phyloP scores from a whole-genome alignment of 1,140 invertebrate species.

The Drosophila seguyi region DNA sequence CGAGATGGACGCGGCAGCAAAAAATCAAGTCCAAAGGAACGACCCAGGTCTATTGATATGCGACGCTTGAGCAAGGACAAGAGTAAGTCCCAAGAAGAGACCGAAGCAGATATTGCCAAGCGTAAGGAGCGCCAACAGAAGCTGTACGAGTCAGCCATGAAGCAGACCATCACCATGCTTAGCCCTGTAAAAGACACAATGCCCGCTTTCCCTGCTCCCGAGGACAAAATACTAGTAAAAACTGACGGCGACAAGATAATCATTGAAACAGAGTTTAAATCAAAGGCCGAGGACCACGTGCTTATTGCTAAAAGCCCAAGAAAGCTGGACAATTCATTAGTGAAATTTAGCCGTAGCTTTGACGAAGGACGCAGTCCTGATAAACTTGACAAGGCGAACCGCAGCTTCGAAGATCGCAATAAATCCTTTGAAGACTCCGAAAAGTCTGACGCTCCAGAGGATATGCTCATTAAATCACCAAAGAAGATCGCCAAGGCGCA shows the following conservation, averaged over 20 bases:
- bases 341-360: conserved; percentile 89
- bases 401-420: conserved; percentile 87
- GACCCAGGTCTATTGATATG: conserved; percentile 88
- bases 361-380: conserved; percentile 87
- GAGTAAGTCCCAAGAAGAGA: conserved; percentile 89
- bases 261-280: conserved; percentile 88
- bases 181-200: conserved; percentile 89
- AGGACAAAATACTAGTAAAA: conserved; percentile 88
- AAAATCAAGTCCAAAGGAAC: conserved; percentile 87
- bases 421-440: conserved; percentile 88
- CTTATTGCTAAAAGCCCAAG: conserved; percentile 90
- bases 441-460: conserved; percentile 86
- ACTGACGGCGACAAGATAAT: conserved; percentile 88
- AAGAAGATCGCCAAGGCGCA: conserved; percentile 87
- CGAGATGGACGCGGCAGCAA: conserved; percentile 85
- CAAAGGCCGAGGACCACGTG: conserved; percentile 88
- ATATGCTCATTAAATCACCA: conserved; percentile 87
- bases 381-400: conserved; percentile 87
- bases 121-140: conserved; percentile 90
- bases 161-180: conserved; percentile 89
- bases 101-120: conserved; percentile 89
- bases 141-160: conserved; percentile 89
- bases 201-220: conserved; percentile 89
- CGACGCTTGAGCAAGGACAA: conserved; percentile 88
- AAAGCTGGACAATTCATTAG: conserved; percentile 88